Percentiles rank a stretch among this genome's conserved stretches.
Conservation (phyloP, 2,888 invertebrate species). For the Cremastobaeus sp. region DNA sequence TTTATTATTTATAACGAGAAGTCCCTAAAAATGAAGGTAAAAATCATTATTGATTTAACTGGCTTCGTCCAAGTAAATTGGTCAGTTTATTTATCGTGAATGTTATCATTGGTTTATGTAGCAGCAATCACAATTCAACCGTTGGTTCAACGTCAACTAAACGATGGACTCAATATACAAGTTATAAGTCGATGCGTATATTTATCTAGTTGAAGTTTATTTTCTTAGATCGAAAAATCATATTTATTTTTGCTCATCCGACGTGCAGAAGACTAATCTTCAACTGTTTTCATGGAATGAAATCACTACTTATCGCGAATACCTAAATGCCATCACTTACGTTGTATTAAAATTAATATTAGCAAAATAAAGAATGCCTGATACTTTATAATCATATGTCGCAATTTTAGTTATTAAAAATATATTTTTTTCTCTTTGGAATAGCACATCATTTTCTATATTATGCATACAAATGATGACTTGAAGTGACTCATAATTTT, state of each 20-base stretch:
- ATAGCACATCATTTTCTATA: slow-evolving; percentile 11
- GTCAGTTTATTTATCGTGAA: no score
- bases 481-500: not conserved
- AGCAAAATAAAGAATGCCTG: no score
- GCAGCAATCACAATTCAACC: slow-evolving; percentile 60
- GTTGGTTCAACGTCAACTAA: slow-evolving; percentile 68
- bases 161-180: slow-evolving; percentile 55
- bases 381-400: no score
- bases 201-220: slow-evolving; percentile 67
- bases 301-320: slow-evolving; percentile 74
- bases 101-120: no score
- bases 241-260: slow-evolving; percentile 72
- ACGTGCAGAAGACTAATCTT: slow-evolving; percentile 72
- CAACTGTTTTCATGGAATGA: slow-evolving; percentile 77
- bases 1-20: no score
- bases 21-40: not conserved
- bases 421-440: slow-evolving; percentile 36
- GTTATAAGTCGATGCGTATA: slow-evolving; percentile 63
- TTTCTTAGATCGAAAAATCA: slow-evolving; percentile 69
- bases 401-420: not conserved
- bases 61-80: no score
- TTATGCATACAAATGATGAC: slow-evolving; percentile 1
- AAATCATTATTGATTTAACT: no score
- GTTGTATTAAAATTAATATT: slow-evolving; percentile 18
- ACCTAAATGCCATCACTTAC: slow-evolving; percentile 39